These are phyloP conservation scores for Diarsia dahlii DNA, from an alignment of 2,888 invertebrate genomes.

Conservation along the genomic window DNA sequence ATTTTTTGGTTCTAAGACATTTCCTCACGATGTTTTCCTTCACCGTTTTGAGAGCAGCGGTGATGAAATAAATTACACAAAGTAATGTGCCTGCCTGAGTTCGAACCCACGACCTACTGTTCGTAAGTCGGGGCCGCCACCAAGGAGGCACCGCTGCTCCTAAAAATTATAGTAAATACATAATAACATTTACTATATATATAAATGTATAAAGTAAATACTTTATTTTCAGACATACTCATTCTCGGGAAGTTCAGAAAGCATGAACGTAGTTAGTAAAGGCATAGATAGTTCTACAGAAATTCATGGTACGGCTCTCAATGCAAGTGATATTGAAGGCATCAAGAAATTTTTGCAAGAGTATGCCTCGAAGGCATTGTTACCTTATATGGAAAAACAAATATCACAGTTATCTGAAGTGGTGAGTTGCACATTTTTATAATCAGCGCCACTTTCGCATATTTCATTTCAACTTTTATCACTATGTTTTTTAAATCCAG, in stretches of 20 bases:
- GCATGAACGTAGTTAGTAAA: slow-evolving; percentile 90
- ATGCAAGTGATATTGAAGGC: slow-evolving; percentile 95
- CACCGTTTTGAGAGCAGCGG: no score
- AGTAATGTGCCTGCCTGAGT: no score
- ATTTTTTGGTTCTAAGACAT: no score
- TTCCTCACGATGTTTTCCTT: no score
- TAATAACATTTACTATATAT: no score
- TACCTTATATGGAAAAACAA: slow-evolving; percentile 98
- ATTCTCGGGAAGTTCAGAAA: slow-evolving; percentile 91
- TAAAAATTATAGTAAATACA: no score
- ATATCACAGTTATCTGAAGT: slow-evolving; percentile 95
- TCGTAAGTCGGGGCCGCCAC: no score
- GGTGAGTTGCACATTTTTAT: slow-evolving; percentile 81
- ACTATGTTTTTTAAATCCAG: neutral
- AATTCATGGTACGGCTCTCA: slow-evolving; percentile 94
- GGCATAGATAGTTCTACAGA: slow-evolving; percentile 85
- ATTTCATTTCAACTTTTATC: neutral
- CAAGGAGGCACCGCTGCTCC: no score
- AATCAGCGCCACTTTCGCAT: neutral
- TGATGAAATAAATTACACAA: no score
- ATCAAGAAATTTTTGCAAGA: slow-evolving; percentile 96
- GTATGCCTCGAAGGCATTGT: slow-evolving; percentile 95
- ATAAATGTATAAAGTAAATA: neutral
- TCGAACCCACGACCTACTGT: no score
- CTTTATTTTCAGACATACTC: slow-evolving; percentile 83